Conservation (phyloP, 2,113 vertebrate genomes). For the Stigmatopora nigra region DNA sequence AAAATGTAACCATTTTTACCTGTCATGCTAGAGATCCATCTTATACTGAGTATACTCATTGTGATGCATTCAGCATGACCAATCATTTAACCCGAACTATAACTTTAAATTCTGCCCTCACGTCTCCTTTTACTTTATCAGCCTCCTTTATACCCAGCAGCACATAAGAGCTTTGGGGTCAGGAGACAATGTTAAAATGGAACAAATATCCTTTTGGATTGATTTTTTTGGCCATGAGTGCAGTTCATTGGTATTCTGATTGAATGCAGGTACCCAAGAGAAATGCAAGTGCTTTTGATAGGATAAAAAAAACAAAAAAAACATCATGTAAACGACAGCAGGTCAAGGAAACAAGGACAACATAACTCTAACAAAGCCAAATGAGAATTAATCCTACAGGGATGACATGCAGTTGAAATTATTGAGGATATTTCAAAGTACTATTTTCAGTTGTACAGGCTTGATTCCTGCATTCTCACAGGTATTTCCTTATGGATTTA, state of each 20-base stretch:
- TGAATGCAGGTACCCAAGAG: slow-evolving; percentile 19
- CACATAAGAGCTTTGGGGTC: slow-evolving; percentile 28
- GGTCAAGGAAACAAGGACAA: slow-evolving; percentile 17
- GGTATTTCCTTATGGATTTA: too few species aligned
- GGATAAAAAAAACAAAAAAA: slow-evolving; percentile 6
- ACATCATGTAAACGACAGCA: slow-evolving; percentile 14
- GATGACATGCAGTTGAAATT: too few species aligned
- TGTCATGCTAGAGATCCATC: not conserved
- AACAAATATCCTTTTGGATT: slow-evolving; percentile 46
- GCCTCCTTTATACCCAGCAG: slow-evolving; percentile 37
- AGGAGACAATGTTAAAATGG: slow-evolving; percentile 38
- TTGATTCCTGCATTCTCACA: too few species aligned
- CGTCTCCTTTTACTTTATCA: slow-evolving; percentile 30
- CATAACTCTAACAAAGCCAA: not conserved
- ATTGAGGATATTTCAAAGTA: not conserved
- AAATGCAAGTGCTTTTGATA: slow-evolving; percentile 16
- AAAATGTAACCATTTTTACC: too few species aligned
- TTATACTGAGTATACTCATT: not conserved
- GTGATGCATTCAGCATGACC: not conserved
- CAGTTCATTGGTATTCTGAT: slow-evolving; percentile 42
- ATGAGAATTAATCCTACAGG: not conserved
- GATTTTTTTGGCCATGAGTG: slow-evolving; percentile 43
- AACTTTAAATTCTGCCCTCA: slow-evolving; percentile 32
- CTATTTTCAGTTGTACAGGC: too few species aligned
- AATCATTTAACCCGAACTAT: slow-evolving; percentile 10